Base-by-base conservation (phyloP, 1,140 invertebrate genomes). In the Calephelis nemesis region DNA sequence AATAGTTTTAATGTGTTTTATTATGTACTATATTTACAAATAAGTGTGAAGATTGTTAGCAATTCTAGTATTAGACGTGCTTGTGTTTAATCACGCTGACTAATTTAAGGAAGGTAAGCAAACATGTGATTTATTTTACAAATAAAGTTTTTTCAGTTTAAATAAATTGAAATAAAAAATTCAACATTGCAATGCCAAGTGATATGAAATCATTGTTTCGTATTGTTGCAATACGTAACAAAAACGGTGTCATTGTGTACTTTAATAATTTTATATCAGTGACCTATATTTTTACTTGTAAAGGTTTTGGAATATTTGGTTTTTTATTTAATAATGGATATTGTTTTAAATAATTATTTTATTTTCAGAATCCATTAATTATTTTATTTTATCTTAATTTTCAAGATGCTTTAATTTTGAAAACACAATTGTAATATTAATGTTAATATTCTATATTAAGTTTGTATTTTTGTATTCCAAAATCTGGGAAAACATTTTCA, bases 201-300 rank as follows among this genome's bases (percentile, higher is more conserved):
- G 50, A 8, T 50, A 15, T 9, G 3, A 9, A 15, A 52, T 8
- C 9, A 52, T 52, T 15, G 9, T 52, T 52, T 19, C 42, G 42
- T 45, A 45, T 45, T 45, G 42, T n/a, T 45, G 42, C 42, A 45
- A 19, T 19, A 8, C 9, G 9, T 15, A 19, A 7, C 40, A 30
- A 11, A 62, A 19, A 62, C 9, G 42, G 12, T 2, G 12, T 13
- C 30, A 30, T 62, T 40, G 39, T 62, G 12, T 62, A n/a, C 7
- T 12, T 39, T 10, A 40, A 62, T 19, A 40, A 63, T 30, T 19
- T 70, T 62, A 70, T 73, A 50, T 69, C 65, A 54, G 50, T 30
- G 13, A 50, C 49, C 49, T 15, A 50, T 50, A 13, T 50, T 13
- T 9, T 13, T 50, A 49, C 12, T 13, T 50, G 6, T 5, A 50